Percentiles rank a stretch among this genome's conserved stretches.
Evolutionary conservation across 2,888 invertebrate genomes (phyloP).

Genomic region (Gibbula magus): DNA sequence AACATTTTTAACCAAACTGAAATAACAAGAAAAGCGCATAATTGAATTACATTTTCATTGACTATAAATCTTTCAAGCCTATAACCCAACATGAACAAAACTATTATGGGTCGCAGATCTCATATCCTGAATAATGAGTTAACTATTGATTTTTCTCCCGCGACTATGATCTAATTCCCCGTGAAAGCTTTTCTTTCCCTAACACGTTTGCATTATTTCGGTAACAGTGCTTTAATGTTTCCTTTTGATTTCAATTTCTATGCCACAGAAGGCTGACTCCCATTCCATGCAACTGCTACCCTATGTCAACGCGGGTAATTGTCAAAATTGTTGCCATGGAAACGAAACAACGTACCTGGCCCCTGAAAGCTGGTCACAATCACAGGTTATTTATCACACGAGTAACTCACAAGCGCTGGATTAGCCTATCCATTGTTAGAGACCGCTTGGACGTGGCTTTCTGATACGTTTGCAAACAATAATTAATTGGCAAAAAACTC

Average conservation of each 20-base stretch:
- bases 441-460: slow-evolving; percentile 10
- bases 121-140: not conserved
- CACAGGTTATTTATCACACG: slow-evolving; percentile 15
- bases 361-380: not conserved
- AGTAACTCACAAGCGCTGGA: slow-evolving; percentile 16
- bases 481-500: slow-evolving; percentile 24
- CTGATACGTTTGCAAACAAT: slow-evolving; percentile 30
- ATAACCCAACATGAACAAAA: too few relatives aligned
- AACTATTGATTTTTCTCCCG: not conserved
- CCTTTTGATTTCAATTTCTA: slow-evolving; percentile 2
- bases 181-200: not conserved
- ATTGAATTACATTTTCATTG: too few relatives aligned
- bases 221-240: slow-evolving; percentile 5
- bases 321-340: slow-evolving; percentile 19
- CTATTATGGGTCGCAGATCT: not conserved
- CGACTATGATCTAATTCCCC: not conserved
- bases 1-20: too few relatives aligned
- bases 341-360: slow-evolving; percentile 15
- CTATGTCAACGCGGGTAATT: slow-evolving; percentile 1
- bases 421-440: slow-evolving; percentile 1
- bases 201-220: slow-evolving; percentile 1
- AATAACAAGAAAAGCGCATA: too few relatives aligned
- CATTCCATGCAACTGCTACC: not conserved
- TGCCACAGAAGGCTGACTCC: not conserved
- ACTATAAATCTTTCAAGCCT: too few relatives aligned